Conservation (phyloP, 1,140 invertebrate species). For the Micrasema longulum region DNA sequence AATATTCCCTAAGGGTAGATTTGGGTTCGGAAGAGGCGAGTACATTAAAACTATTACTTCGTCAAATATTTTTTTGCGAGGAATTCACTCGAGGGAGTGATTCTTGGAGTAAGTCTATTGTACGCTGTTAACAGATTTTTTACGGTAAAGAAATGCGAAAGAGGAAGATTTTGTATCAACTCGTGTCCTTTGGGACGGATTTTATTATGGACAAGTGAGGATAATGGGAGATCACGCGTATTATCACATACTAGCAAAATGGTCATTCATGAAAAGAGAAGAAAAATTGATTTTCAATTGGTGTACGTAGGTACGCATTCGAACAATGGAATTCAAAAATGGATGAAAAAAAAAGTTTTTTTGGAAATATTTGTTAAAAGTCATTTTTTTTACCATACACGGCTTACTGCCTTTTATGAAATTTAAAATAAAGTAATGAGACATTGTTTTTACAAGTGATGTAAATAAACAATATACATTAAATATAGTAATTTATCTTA, state of each 20-base stretch:
- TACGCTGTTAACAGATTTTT: slow-evolving; percentile 4
- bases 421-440: too few relatives aligned
- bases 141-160: neutral
- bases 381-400: neutral
- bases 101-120: neutral
- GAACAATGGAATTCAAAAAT: neutral
- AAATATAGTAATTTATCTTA: too few relatives aligned
- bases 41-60: slow-evolving; percentile 4
- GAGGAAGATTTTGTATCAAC: slow-evolving; percentile 19
- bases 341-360: neutral
- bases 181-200: slow-evolving; percentile 12
- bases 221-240: neutral
- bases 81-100: neutral
- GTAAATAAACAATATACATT: too few relatives aligned
- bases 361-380: neutral
- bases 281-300: neutral
- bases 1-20: neutral
- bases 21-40: neutral
- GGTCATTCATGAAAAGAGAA: neutral
- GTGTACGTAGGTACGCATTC: neutral
- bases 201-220: slow-evolving; percentile 10
- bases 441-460: too few relatives aligned
- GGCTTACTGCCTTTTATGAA: neutral
- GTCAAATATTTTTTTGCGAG: slow-evolving; percentile 13
- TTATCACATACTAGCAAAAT: slow-evolving; percentile 2